These are phyloP conservation scores for Catharus ustulatus DNA, from an alignment of 2,797 vertebrate genomes.

Conservation along the genomic window DNA sequence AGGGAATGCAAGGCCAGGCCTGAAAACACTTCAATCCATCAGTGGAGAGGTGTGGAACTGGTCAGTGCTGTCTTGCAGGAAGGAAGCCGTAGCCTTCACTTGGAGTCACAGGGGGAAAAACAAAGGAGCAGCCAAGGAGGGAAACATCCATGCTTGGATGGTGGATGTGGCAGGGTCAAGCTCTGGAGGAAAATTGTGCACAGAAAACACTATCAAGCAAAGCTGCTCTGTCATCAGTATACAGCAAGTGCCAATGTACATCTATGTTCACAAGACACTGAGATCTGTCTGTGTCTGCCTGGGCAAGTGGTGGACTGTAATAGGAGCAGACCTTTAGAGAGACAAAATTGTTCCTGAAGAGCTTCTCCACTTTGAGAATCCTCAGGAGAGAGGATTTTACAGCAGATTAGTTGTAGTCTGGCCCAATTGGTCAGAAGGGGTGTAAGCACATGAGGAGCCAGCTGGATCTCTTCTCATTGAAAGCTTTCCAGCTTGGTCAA, in stretches of 20 bases:
- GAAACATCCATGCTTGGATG: background rate
- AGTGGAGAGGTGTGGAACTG: background rate
- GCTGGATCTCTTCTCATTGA: background rate
- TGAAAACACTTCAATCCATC: slow-evolving; percentile 40
- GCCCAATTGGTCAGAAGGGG: fast-evolving
- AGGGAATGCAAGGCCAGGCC: slow-evolving; percentile 10
- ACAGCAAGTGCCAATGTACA: background rate
- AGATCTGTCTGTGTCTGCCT: background rate
- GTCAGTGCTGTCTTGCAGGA: background rate
- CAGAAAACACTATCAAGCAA: background rate
- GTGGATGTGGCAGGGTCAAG: background rate
- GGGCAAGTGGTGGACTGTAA: background rate
- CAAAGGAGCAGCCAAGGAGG: slow-evolving; percentile 1
- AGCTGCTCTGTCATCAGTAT: background rate
- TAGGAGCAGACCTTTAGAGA: background rate
- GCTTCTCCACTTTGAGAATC: background rate
- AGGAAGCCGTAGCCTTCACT: background rate
- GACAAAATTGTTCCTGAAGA: background rate
- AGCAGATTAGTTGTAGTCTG: background rate
- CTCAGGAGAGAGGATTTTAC: background rate
- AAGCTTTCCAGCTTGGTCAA: background rate
- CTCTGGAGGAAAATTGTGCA: background rate
- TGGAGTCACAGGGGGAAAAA: background rate
- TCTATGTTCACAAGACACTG: background rate
- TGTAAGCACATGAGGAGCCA: background rate